Conservation (phyloP, 2,113 vertebrate genomes). For the Phaethon lepturus region DNA sequence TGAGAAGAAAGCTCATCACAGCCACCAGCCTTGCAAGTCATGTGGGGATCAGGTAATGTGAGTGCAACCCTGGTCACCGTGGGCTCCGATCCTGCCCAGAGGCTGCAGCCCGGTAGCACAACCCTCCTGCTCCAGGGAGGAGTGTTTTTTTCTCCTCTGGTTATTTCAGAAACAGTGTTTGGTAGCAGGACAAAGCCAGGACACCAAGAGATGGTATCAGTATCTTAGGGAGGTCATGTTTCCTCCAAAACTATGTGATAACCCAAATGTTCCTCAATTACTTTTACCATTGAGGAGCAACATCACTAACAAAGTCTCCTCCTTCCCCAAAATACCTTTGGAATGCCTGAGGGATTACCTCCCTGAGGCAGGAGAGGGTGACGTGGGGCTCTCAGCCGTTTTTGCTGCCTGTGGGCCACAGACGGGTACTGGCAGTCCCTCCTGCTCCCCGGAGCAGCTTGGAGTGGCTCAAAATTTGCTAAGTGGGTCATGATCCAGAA, state of each 20-base stretch:
- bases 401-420: background rate
- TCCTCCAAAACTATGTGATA: background rate
- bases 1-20: background rate
- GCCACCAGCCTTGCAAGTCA: background rate
- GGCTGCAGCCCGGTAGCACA: background rate
- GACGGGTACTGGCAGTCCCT: background rate
- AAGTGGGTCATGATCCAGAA: background rate
- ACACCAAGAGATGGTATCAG: background rate
- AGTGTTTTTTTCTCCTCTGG: background rate
- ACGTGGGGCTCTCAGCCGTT: background rate
- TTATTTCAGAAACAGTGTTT: background rate
- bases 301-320: background rate
- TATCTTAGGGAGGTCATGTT: background rate
- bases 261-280: background rate
- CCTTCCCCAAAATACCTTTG: background rate
- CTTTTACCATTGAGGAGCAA: background rate
- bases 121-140: background rate
- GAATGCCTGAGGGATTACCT: background rate
- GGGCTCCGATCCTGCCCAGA: background rate
- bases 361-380: background rate
- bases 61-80: background rate
- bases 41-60: accelerated
- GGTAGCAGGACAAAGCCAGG: background rate
- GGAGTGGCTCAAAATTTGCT: background rate
- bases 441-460: background rate